A percentile compares a stretch with the other conserved stretches of the same genome.
These are phyloP conservation scores for Cylas formicarius DNA, from an alignment of 1,140 invertebrate species.

Conservation along the genomic window DNA sequence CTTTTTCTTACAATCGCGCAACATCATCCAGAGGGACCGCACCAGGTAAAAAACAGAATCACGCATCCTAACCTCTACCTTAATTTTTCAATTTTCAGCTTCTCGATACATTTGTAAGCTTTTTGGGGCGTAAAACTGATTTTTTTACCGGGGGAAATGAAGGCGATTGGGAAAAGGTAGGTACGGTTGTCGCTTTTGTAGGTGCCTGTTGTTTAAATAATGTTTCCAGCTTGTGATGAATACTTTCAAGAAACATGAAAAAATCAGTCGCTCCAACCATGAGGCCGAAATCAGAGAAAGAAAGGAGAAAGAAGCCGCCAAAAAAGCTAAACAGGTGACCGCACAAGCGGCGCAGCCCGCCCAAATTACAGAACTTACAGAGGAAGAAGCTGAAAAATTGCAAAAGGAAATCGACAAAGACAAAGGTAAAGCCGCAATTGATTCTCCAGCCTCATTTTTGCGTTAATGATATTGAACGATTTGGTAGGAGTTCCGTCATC, in stretches of 20 bases:
- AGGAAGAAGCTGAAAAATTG: slow-evolving; percentile 82
- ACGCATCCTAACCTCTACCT: slow-evolving; percentile 26
- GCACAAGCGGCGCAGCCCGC: slow-evolving; percentile 42
- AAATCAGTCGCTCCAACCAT: slow-evolving; percentile 56
- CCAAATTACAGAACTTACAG: slow-evolving; percentile 81
- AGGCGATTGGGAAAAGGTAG: slow-evolving; percentile 73
- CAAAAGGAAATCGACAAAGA: slow-evolving; percentile 69
- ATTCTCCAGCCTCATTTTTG: no score
- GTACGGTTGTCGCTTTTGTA: no score
- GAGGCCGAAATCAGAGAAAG: slow-evolving; percentile 55
- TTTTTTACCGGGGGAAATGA: slow-evolving; percentile 84
- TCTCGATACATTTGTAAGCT: slow-evolving; percentile 84
- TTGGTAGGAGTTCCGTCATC: not conserved
- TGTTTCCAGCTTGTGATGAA: slow-evolving; percentile 68
- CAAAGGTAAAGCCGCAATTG: slow-evolving; percentile 31
- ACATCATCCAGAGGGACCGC: slow-evolving; percentile 86
- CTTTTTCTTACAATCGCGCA: slow-evolving; percentile 88
- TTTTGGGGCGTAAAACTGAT: slow-evolving; percentile 90
- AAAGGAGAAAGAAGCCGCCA: slow-evolving; percentile 57
- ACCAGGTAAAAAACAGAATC: slow-evolving; percentile 59
- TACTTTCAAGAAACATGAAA: slow-evolving; percentile 73
- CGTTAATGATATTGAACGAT: no score
- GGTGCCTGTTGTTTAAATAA: no score
- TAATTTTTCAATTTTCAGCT: slow-evolving; percentile 57
- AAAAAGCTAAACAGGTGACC: slow-evolving; percentile 56